Percentiles rank a stretch among this genome's conserved stretches.
These are phyloP conservation scores for Platanista minor DNA, from an alignment of 2,113 vertebrate species.

Conservation along the genomic window DNA sequence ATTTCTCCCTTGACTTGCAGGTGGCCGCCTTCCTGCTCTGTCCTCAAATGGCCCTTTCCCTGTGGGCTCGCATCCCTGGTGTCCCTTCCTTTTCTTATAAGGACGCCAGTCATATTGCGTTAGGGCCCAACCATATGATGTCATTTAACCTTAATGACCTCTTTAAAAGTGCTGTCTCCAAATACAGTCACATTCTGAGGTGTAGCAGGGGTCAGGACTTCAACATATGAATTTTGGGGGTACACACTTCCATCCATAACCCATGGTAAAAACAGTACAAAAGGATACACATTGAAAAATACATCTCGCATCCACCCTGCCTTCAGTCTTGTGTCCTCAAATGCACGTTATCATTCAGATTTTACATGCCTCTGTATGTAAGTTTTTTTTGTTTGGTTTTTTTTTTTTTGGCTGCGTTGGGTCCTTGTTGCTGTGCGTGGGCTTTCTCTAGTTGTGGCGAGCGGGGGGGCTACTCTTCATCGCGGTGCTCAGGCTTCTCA, in stretches of 20 bases:
- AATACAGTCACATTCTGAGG: not conserved
- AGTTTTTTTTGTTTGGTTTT: too few species aligned
- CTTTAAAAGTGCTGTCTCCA: not conserved
- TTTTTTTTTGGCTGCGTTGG: too few species aligned
- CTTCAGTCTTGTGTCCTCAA: not conserved
- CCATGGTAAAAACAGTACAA: not conserved
- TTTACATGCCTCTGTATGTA: not conserved
- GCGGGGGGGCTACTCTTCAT: too few species aligned
- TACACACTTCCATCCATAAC: not conserved
- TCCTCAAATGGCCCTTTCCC: not conserved
- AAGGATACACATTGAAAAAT: not conserved
- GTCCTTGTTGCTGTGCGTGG: accelerated
- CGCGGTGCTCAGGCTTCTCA: too few species aligned
- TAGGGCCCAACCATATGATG: not conserved
- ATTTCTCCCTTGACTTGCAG: not conserved
- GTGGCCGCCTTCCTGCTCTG: not conserved
- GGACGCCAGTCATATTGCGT: not conserved
- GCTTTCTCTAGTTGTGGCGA: too few species aligned
- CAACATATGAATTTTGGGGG: not conserved
- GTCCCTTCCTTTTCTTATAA: not conserved
- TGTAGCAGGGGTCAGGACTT: not conserved
- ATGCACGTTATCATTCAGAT: not conserved
- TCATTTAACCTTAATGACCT: not conserved
- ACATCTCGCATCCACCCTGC: accelerated
- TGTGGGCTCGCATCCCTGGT: not conserved